A percentile compares a stretch with the other conserved stretches of the same genome.
phyloP scores from a whole-genome alignment of 2,113 vertebrate species.

The Regulus satrapa region DNA sequence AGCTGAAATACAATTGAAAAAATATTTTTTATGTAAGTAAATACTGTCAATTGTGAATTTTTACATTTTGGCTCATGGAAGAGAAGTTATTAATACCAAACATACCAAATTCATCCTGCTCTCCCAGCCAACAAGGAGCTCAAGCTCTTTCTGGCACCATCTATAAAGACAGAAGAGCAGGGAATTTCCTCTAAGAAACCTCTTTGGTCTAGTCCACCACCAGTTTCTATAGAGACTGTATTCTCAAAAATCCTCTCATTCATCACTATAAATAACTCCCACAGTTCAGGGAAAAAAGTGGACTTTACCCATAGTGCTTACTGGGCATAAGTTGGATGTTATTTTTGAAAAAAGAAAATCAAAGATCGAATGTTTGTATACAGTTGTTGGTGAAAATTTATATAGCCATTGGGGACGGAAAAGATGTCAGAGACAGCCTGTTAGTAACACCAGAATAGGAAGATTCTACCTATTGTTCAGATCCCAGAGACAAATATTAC shows the following conservation, averaged over 20 bases:
- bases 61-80: not conserved
- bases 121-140: not conserved
- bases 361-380: not conserved
- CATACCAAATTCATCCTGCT: not conserved
- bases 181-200: conserved; percentile 13
- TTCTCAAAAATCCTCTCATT: conserved; percentile 40
- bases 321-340: not conserved
- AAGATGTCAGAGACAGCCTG: not conserved
- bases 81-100: not conserved
- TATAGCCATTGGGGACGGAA: not conserved
- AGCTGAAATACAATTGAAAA: not conserved
- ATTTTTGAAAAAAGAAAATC: not conserved
- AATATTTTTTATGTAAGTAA: not conserved
- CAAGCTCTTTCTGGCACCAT: not conserved
- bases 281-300: not conserved
- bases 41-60: not conserved
- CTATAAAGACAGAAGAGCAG: not conserved
- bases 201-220: conserved; percentile 16
- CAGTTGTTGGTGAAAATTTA: not conserved
- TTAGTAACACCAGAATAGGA: not conserved
- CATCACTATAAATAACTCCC: conserved; percentile 43
- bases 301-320: not conserved
- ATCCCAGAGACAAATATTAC: not conserved
- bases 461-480: not conserved
- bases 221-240: conserved; percentile 60